A percentile compares a stretch with the other conserved stretches of the same genome.
These are phyloP conservation scores for Chelon auratus DNA, from an alignment of 2,797 vertebrate species.

Conservation along the genomic window DNA sequence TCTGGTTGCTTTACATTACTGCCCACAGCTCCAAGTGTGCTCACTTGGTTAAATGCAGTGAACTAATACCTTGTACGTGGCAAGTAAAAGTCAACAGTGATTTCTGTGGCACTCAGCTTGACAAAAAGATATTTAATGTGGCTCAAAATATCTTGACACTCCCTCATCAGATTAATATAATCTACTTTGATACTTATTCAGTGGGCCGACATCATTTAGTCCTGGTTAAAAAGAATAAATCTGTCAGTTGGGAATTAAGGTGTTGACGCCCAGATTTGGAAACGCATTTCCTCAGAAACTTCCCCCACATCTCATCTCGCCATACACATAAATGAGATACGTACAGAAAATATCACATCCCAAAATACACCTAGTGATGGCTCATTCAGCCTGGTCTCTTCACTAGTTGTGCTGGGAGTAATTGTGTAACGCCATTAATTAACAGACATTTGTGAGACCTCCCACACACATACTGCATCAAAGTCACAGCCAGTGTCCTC, in stretches of 20 bases:
- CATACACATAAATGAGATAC: background rate
- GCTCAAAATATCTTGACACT: background rate
- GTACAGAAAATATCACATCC: slow-evolving; percentile 33
- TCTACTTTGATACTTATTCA: background rate
- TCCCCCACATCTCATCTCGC: background rate
- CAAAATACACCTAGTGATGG: slow-evolving; percentile 55
- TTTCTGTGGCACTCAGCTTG: too few species aligned
- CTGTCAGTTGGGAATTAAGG: background rate
- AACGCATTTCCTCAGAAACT: background rate
- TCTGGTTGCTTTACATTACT: too few species aligned
- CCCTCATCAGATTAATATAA: background rate
- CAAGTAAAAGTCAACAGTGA: too few species aligned
- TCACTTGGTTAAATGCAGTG: too few species aligned
- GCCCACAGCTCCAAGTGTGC: too few species aligned
- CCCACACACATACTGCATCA: slow-evolving; percentile 81
- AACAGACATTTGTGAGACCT: slow-evolving; percentile 77
- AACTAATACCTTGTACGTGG: too few species aligned
- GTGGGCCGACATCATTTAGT: background rate
- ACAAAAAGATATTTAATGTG: background rate
- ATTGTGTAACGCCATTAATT: slow-evolving; percentile 80
- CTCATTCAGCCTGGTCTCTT: slow-evolving; percentile 60
- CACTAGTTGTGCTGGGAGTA: slow-evolving; percentile 63
- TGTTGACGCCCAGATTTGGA: background rate
- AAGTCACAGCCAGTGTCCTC: slow-evolving; percentile 76
- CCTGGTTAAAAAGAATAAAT: background rate